These are phyloP conservation scores for Notospermus geniculatus DNA, from an alignment of 1,140 invertebrate genomes.

Conservation along the genomic window DNA sequence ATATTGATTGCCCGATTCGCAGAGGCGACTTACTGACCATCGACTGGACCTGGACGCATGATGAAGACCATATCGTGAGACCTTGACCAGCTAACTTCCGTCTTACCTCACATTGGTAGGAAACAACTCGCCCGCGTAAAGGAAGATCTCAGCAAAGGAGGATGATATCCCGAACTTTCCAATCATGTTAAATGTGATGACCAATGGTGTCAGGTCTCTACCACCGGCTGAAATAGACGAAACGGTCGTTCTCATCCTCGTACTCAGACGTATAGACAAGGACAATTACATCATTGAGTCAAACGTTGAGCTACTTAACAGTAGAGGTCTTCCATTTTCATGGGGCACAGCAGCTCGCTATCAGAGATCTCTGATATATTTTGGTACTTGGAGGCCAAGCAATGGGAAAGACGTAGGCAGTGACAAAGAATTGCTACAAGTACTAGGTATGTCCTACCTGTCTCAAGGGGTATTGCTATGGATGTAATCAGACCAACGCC, in stretches of 20 bases:
- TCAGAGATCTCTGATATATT: too few species aligned
- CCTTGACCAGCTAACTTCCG: neutral
- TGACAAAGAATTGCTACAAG: too few species aligned
- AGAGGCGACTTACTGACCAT: neutral
- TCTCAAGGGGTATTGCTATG: neutral
- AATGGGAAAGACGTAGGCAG: too few species aligned
- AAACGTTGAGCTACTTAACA: too few species aligned
- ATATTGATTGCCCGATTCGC: neutral
- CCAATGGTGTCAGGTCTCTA: neutral
- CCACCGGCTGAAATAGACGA: slow-evolving; percentile 3
- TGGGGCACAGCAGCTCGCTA: too few species aligned
- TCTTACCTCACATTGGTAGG: slow-evolving; percentile 25
- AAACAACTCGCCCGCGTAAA: slow-evolving; percentile 23
- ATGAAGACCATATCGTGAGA: neutral
- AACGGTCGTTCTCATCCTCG: too few species aligned
- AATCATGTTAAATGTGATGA: slow-evolving; percentile 5
- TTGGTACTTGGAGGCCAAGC: too few species aligned
- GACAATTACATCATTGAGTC: too few species aligned
- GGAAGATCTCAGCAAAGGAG: slow-evolving; percentile 15
- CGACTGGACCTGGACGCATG: neutral
- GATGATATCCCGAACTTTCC: slow-evolving; percentile 21
- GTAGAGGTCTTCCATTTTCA: too few species aligned
- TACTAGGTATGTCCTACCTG: neutral
- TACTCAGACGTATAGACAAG: too few species aligned
- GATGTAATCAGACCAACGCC: slow-evolving; percentile 3